phyloP scores from a whole-genome alignment of 2,797 vertebrate genomes.

The Dryobates pubescens region DNA sequence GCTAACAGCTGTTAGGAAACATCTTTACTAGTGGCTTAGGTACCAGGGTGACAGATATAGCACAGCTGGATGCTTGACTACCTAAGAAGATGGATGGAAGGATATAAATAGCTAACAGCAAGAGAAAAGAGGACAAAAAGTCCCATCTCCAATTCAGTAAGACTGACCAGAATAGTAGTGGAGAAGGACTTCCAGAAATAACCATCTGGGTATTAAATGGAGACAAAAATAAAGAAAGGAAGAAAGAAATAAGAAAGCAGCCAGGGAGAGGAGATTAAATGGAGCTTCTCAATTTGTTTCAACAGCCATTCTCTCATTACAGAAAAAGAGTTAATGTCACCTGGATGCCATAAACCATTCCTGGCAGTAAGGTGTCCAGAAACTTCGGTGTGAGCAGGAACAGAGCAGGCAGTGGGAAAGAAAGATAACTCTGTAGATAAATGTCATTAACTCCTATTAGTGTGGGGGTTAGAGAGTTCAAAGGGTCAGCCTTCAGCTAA shows the following conservation, averaged over 20 bases:
- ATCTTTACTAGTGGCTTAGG: slow-evolving; percentile 35
- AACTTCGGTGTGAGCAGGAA: neutral
- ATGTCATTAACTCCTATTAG: slow-evolving; percentile 41
- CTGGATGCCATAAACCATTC: neutral
- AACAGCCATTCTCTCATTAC: neutral
- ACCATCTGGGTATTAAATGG: neutral
- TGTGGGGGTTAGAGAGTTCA: slow-evolving; percentile 2
- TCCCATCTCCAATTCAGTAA: neutral
- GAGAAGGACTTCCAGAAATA: slow-evolving; percentile 50
- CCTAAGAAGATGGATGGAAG: slow-evolving; percentile 33
- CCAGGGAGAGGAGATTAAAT: neutral
- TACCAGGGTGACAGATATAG: slow-evolving; percentile 36
- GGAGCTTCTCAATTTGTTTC: neutral
- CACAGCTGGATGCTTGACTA: slow-evolving; percentile 43
- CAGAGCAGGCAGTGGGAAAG: neutral
- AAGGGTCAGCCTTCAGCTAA: neutral
- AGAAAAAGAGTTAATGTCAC: neutral
- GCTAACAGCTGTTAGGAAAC: slow-evolving; percentile 11
- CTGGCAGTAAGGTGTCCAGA: neutral
- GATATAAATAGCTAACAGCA: slow-evolving; percentile 50
- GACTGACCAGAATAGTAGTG: slow-evolving; percentile 30
- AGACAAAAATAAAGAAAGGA: neutral
- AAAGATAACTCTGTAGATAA: neutral
- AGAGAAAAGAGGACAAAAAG: slow-evolving; percentile 46
- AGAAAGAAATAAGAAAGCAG: neutral